Conservation (phyloP, 2,888 invertebrate species). For the Eupithecia exiguata region DNA sequence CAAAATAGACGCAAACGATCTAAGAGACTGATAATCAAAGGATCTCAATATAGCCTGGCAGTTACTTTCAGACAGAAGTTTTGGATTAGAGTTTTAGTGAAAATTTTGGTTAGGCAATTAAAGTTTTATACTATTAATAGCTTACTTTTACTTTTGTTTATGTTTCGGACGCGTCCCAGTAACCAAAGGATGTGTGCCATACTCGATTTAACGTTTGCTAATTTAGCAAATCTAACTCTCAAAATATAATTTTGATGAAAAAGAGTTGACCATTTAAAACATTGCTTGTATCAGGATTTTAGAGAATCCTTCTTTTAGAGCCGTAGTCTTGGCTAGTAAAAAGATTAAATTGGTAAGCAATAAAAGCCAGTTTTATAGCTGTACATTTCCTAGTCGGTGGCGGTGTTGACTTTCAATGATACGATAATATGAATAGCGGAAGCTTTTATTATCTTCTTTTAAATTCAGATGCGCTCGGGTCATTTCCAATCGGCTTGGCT, state of each 20-base stretch:
- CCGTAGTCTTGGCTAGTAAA: background rate
- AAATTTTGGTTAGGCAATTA: too few species aligned
- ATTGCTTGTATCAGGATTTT: background rate
- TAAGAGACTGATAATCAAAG: background rate
- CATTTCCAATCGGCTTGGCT: constrained; percentile 1
- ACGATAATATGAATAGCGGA: constrained; percentile 53
- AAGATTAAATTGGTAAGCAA: background rate
- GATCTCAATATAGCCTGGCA: background rate
- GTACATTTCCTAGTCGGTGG: constrained; percentile 35
- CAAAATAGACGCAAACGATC: too few species aligned
- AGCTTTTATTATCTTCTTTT: constrained; percentile 49
- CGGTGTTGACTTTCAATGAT: constrained; percentile 59
- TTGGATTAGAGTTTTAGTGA: too few species aligned
- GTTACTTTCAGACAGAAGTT: too few species aligned
- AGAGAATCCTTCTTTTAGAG: background rate
- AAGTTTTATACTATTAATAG: too few species aligned
- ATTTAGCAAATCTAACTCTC: too few species aligned
- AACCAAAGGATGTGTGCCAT: too few species aligned
- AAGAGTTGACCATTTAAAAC: background rate
- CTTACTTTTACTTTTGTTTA: background rate
- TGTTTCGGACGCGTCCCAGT: too few species aligned
- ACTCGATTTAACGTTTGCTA: too few species aligned
- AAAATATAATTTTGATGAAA: too few species aligned
- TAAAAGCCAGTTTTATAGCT: constrained; percentile 41
- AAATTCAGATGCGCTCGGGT: constrained; percentile 19